Conservation (phyloP, 2,797 vertebrate species). For the Microtus obscurus region DNA sequence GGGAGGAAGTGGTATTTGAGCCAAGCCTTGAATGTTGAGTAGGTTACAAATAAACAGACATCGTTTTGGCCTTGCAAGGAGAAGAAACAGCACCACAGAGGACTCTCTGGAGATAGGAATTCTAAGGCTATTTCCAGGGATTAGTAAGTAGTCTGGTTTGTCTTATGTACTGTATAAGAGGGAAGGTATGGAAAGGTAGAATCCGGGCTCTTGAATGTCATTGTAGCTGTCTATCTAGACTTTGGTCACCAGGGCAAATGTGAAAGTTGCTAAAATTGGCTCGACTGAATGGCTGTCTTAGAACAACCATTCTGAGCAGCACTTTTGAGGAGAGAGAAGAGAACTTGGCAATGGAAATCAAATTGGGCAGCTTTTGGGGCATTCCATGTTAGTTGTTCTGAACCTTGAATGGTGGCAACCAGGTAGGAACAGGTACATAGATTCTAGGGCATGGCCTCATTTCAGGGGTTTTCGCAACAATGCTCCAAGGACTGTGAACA, state of each 20-base stretch:
- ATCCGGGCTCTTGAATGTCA: neutral
- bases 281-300: neutral
- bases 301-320: neutral
- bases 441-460: accelerated
- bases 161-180: neutral
- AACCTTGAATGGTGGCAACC: neutral
- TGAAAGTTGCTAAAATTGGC: neutral
- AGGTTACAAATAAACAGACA: neutral
- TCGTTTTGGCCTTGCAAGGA: neutral
- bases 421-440: neutral
- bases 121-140: neutral
- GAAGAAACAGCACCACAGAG: neutral
- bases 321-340: neutral
- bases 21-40: neutral
- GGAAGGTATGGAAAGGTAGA: neutral
- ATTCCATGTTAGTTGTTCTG: neutral
- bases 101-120: neutral
- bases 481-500: neutral
- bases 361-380: neutral
- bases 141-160: neutral
- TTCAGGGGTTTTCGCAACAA: neutral
- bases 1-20: neutral
- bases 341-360: neutral
- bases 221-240: neutral
- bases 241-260: neutral